A percentile compares a stretch with the other conserved stretches of the same genome.
These are phyloP conservation scores for Circaetus cinerascens DNA, from an alignment of 2,113 vertebrate species.

Conservation along the genomic window DNA sequence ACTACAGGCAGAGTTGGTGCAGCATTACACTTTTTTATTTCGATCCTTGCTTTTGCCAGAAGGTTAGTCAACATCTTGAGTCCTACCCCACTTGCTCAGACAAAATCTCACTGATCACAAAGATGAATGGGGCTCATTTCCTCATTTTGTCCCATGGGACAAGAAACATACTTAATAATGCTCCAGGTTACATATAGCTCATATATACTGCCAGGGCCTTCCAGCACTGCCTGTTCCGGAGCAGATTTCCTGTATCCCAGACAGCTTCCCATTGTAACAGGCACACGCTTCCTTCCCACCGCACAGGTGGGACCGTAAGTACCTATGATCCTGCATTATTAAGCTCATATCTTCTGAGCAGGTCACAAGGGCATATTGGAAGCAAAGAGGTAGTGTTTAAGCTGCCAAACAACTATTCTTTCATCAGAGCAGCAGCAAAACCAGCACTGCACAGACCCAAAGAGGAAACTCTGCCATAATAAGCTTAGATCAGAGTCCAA, in stretches of 20 bases:
- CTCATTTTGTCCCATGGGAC: constrained; percentile 13
- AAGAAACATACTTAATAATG: background rate
- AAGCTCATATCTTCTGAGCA: background rate
- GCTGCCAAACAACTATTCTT: background rate
- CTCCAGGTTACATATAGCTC: background rate
- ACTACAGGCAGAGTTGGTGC: background rate
- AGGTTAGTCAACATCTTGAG: background rate
- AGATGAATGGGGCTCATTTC: constrained; percentile 37
- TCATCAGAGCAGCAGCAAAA: background rate
- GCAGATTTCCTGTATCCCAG: constrained; percentile 38
- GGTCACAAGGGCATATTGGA: background rate
- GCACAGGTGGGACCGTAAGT: background rate
- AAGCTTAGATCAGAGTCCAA: constrained; percentile 28
- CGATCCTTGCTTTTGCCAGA: background rate
- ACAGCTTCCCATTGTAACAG: constrained; percentile 9
- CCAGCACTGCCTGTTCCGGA: background rate
- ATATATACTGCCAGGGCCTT: background rate
- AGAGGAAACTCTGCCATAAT: constrained; percentile 27
- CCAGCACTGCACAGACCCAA: background rate
- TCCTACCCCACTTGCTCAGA: background rate
- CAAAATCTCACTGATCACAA: background rate
- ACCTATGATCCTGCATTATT: background rate
- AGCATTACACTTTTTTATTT: background rate
- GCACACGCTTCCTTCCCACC: constrained; percentile 2
- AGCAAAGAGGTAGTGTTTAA: constrained; percentile 2